Percentiles rank a stretch among this genome's conserved stretches.
These are phyloP conservation scores for Sebastes vulpes DNA, from an alignment of 2,797 vertebrate species.

Conservation along the genomic window DNA sequence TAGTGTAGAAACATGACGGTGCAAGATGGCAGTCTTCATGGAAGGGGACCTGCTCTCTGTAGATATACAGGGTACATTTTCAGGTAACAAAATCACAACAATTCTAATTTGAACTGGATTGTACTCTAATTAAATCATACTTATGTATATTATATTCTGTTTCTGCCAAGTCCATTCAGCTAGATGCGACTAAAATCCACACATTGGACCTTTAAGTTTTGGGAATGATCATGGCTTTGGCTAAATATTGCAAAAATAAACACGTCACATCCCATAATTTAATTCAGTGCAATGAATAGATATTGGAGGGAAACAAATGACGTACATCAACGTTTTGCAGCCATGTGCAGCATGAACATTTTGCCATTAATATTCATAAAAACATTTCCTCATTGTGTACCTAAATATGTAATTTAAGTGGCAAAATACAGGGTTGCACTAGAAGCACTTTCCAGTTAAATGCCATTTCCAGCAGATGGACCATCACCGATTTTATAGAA, in stretches of 20 bases:
- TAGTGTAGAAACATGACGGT: rapidly evolving
- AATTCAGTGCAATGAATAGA: not conserved
- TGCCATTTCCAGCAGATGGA: not conserved
- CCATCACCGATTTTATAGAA: not conserved
- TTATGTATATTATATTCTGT: too few species aligned
- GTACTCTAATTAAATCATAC: too few species aligned
- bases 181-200: too few species aligned
- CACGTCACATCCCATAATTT: not conserved
- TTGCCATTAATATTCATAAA: not conserved
- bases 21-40: too few species aligned
- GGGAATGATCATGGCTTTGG: too few species aligned
- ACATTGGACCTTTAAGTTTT: too few species aligned
- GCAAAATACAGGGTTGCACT: not conserved
- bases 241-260: not conserved
- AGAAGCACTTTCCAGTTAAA: not conserved
- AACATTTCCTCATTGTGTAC: not conserved
- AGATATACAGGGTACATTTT: too few species aligned
- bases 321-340: not conserved
- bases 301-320: not conserved
- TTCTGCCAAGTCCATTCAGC: too few species aligned
- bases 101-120: too few species aligned
- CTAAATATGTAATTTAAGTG: not conserved
- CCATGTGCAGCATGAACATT: not conserved
- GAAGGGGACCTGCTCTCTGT: too few species aligned
- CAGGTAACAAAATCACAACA: too few species aligned